phyloP scores from a whole-genome alignment of 2,797 vertebrate genomes.

The Mastacembelus armatus region DNA sequence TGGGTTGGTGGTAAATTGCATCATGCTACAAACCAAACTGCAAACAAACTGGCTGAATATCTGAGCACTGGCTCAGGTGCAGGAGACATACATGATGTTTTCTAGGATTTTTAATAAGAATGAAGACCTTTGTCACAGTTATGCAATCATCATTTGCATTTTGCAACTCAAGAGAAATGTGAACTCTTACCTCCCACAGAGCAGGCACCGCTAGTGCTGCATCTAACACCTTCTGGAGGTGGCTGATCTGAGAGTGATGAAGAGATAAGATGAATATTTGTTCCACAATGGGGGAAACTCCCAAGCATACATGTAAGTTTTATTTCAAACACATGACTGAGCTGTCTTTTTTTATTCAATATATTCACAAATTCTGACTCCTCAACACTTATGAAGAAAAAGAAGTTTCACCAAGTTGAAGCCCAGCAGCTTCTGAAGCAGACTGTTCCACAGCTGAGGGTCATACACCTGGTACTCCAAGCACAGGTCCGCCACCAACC shows the following conservation, averaged over 20 bases:
- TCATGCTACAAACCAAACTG: no score
- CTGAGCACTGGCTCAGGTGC: background rate
- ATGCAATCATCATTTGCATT: background rate
- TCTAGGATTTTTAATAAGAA: background rate
- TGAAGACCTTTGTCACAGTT: background rate
- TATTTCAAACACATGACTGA: background rate
- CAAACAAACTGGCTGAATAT: background rate
- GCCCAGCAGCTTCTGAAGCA: conserved; percentile 92
- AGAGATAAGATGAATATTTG: no score
- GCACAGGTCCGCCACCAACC: conserved; percentile 91
- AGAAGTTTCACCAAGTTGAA: conserved; percentile 88
- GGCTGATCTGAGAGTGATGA: conserved; percentile 85
- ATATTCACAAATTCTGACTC: background rate
- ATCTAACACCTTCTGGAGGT: conserved; percentile 90
- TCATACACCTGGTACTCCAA: conserved; percentile 93
- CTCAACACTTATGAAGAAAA: background rate
- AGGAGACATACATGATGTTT: background rate
- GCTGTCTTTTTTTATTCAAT: background rate
- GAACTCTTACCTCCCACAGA: conserved; percentile 96
- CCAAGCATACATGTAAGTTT: background rate
- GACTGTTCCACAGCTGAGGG: conserved; percentile 91
- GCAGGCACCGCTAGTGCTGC: conserved; percentile 85
- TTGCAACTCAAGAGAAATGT: background rate
- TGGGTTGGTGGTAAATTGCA: no score
- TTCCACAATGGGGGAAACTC: no score